These are phyloP conservation scores for Belgica antarctica DNA, from an alignment of 2,888 invertebrate genomes.

Conservation along the genomic window DNA sequence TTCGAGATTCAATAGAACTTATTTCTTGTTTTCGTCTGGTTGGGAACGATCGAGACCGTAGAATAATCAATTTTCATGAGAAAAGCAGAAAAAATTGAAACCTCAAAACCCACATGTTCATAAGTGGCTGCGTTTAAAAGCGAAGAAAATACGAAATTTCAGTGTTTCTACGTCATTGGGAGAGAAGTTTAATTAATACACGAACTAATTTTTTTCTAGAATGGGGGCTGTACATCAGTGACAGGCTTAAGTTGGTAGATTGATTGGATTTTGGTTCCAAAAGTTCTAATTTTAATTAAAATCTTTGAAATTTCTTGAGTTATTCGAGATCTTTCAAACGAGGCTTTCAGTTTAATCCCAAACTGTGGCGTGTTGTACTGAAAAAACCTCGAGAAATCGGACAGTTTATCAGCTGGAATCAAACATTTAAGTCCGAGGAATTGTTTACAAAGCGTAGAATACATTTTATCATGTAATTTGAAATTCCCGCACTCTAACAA, in stretches of 20 bases:
- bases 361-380: constrained; percentile 11
- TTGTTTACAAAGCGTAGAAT: too few species aligned
- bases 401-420: constrained; percentile 15
- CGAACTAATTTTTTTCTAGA: too few species aligned
- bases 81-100: constrained; percentile 16
- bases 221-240: too few species aligned
- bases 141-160: background rate
- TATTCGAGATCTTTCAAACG: background rate
- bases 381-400: background rate
- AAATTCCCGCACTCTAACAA: background rate
- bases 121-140: background rate
- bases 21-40: background rate
- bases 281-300: too few species aligned
- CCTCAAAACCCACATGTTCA: constrained; percentile 9
- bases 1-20: too few species aligned
- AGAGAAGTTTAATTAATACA: background rate
- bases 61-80: constrained; percentile 26
- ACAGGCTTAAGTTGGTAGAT: too few species aligned
- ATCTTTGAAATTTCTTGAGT: too few species aligned
- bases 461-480: constrained; percentile 6
- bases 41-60: background rate
- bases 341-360: too few species aligned
- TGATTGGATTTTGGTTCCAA: too few species aligned
- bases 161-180: background rate
- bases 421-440: background rate